These are phyloP conservation scores for Chironex yamaguchii DNA, from an alignment of 30 jellyfish, hydroid and myxozoan species.

Conservation along the genomic window DNA sequence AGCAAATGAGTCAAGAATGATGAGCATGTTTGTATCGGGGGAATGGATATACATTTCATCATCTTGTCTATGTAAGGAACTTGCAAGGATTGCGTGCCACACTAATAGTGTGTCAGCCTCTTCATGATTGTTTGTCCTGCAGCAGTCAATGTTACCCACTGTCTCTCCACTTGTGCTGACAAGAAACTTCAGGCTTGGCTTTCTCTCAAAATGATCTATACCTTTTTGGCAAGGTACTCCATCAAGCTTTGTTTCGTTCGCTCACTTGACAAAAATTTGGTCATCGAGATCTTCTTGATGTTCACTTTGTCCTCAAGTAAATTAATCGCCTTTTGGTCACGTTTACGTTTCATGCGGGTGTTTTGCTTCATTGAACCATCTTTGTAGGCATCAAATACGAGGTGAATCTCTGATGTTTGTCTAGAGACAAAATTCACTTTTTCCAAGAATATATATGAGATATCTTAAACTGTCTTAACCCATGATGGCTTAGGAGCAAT, in stretches of 20 bases:
- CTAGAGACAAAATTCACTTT: constrained; percentile 34
- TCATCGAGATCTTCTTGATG: constrained; percentile 45
- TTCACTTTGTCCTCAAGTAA: constrained; percentile 19
- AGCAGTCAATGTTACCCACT: constrained; percentile 43
- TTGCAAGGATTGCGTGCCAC: constrained; percentile 58
- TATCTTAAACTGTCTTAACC: constrained; percentile 44
- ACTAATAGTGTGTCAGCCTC: constrained; percentile 67
- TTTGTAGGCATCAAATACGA: constrained; percentile 25
- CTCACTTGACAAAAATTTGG: constrained; percentile 53
- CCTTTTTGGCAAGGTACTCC: constrained; percentile 60
- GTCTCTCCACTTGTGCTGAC: constrained; percentile 57
- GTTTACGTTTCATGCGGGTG: constrained; percentile 34
- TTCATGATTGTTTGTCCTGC: constrained; percentile 59
- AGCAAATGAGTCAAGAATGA: constrained; percentile 40
- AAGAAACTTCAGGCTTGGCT: constrained; percentile 60
- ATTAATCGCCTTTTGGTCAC: constrained; percentile 24
- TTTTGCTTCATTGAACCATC: constrained; percentile 28
- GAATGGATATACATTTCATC: constrained; percentile 45
- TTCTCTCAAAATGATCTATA: constrained; percentile 33
- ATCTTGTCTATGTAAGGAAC: constrained; percentile 45
- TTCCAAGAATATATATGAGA: constrained; percentile 23
- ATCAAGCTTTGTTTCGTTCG: constrained; percentile 55
- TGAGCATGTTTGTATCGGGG: constrained; percentile 53
- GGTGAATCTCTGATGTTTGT: constrained; percentile 32
- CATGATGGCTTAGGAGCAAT: constrained; percentile 65